Evolutionary conservation across 2,888 invertebrate genomes (phyloP).

Genomic region (Dicroscelio sp.): DNA sequence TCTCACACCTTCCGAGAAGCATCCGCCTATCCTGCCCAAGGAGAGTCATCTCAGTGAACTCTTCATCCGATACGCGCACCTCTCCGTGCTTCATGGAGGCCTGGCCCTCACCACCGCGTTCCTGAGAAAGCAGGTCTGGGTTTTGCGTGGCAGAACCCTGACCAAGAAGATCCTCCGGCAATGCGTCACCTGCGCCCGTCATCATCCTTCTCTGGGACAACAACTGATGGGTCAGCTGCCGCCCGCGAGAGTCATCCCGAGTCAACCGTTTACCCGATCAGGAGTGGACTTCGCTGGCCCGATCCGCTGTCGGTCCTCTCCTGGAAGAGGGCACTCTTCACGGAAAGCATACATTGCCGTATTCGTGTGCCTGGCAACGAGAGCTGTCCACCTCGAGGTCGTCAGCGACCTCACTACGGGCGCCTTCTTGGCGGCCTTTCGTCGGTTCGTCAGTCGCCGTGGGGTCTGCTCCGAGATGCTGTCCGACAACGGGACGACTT

Average conservation of each 20-base stretch:
- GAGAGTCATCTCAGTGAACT: background rate
- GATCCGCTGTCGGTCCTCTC: background rate
- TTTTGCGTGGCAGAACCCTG: background rate
- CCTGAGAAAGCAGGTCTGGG: background rate
- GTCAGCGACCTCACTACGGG: too few relatives aligned
- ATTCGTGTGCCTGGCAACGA: constrained; percentile 33
- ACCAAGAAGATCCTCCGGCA: background rate
- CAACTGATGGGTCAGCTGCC: background rate
- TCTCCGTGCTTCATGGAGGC: background rate
- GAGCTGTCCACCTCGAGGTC: too few relatives aligned
- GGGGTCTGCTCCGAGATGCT: too few relatives aligned
- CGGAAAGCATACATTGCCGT: constrained; percentile 12
- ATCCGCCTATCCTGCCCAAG: background rate
- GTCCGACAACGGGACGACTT: too few relatives aligned
- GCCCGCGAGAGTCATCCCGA: background rate
- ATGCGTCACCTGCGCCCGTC: background rate
- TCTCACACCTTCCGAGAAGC: background rate
- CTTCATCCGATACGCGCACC: background rate
- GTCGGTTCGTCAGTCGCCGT: too few relatives aligned
- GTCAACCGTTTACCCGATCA: background rate
- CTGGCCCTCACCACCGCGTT: background rate
- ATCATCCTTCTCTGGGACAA: background rate
- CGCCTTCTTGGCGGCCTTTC: too few relatives aligned
- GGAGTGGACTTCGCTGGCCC: background rate
- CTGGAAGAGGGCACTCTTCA: background rate